Conservation (phyloP, 2,797 vertebrate genomes). For the Malacoraja senta region DNA sequence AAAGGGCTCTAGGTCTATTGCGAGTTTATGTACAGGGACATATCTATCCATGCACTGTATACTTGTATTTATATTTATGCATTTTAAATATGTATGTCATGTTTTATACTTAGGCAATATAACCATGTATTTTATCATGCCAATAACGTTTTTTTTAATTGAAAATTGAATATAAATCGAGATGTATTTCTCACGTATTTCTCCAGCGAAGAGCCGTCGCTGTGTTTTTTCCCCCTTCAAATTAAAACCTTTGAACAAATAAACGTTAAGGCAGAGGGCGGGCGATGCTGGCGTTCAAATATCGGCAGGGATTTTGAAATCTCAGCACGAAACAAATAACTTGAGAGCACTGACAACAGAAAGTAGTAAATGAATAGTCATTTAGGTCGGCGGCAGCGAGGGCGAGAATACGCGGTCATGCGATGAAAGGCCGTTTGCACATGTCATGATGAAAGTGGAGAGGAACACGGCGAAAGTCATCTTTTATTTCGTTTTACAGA, state of each 20-base stretch:
- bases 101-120: no score
- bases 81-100: no score
- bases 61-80: no score
- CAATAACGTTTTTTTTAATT: no score
- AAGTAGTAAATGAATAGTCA: conserved; percentile 4
- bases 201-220: neutral
- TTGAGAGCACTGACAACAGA: neutral
- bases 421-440: neutral
- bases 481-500: neutral
- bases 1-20: no score
- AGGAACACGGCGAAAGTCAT: neutral
- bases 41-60: no score
- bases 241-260: neutral
- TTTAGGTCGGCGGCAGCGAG: no score
- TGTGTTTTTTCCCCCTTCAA: neutral
- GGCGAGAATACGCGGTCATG: neutral
- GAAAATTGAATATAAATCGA: no score
- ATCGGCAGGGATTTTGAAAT: neutral
- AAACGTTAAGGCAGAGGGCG: neutral
- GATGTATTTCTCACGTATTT: no score
- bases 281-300: neutral
- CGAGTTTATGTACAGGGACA: no score
- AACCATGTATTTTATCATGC: no score
- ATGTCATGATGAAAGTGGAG: neutral
- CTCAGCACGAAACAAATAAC: neutral